Evolutionary conservation across 1,140 invertebrate species (phyloP).

Genomic region (Hyles vespertilio): DNA sequence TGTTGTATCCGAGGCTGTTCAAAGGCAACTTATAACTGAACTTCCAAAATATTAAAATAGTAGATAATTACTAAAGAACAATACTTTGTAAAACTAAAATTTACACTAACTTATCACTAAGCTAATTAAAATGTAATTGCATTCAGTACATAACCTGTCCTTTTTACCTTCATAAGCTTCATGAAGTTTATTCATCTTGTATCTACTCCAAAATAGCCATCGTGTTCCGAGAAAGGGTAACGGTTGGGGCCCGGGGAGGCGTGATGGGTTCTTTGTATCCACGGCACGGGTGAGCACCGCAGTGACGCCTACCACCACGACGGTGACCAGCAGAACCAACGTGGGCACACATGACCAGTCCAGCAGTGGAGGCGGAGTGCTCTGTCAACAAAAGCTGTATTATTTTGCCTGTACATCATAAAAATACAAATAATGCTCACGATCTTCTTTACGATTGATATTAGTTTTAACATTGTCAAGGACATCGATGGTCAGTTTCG

Average conservation of each 20-base stretch:
- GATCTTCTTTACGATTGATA: no score
- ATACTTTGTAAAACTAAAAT: no score
- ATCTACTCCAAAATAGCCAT: slow-evolving; percentile 87
- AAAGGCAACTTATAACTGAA: no score
- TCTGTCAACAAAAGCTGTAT: slow-evolving; percentile 24
- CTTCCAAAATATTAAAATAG: no score
- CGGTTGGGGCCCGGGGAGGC: slow-evolving; percentile 84
- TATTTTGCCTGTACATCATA: no score
- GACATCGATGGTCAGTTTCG: no score
- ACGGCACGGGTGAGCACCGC: slow-evolving; percentile 33
- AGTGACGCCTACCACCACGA: slow-evolving; percentile 39
- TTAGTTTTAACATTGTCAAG: no score
- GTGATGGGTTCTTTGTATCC: slow-evolving; percentile 32
- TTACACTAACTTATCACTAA: no score
- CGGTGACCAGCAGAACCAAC: slow-evolving; percentile 38
- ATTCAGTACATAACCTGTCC: background rate
- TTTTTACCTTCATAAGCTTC: slow-evolving; percentile 85
- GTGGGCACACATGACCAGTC: slow-evolving; percentile 61
- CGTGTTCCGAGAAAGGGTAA: slow-evolving; percentile 87
- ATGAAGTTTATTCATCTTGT: slow-evolving; percentile 85
- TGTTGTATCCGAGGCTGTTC: no score
- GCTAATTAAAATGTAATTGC: background rate
- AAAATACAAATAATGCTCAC: no score
- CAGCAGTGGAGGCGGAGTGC: slow-evolving; percentile 46
- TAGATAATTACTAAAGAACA: no score